These are phyloP conservation scores for Ridgeia piscesae DNA, from an alignment of 1,140 invertebrate species.

Conservation along the genomic window DNA sequence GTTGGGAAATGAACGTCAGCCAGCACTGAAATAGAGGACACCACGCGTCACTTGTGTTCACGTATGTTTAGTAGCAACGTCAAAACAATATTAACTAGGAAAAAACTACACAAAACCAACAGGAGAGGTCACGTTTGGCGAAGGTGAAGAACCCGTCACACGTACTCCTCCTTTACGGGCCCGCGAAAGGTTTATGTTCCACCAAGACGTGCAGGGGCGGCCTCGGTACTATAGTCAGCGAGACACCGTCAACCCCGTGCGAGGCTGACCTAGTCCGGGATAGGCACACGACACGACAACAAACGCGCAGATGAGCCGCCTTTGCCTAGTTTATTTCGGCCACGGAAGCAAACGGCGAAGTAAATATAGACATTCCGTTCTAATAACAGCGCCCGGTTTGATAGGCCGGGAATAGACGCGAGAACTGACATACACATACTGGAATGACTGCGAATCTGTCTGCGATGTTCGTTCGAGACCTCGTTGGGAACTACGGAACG, in stretches of 20 bases:
- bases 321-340: neutral
- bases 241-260: neutral
- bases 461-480: too few species aligned
- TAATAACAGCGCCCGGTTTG: neutral
- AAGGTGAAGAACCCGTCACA: neutral
- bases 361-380: neutral
- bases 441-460: too few species aligned
- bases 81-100: neutral
- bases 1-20: constrained; percentile 61
- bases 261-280: neutral
- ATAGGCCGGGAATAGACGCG: neutral
- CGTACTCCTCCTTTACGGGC: neutral
- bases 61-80: neutral
- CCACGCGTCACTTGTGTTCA: neutral
- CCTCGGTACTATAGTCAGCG: neutral
- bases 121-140: neutral
- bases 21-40: constrained; percentile 50
- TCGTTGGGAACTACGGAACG: too few species aligned
- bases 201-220: neutral
- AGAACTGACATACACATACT: neutral
- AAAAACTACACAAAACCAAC: neutral
- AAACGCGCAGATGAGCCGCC: neutral
- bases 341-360: neutral
- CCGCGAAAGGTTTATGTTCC: neutral
- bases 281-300: neutral